Percentiles rank a stretch among this genome's conserved stretches.
Conservation (phyloP, 2,888 invertebrate species). For the Meandrusa payeni region DNA sequence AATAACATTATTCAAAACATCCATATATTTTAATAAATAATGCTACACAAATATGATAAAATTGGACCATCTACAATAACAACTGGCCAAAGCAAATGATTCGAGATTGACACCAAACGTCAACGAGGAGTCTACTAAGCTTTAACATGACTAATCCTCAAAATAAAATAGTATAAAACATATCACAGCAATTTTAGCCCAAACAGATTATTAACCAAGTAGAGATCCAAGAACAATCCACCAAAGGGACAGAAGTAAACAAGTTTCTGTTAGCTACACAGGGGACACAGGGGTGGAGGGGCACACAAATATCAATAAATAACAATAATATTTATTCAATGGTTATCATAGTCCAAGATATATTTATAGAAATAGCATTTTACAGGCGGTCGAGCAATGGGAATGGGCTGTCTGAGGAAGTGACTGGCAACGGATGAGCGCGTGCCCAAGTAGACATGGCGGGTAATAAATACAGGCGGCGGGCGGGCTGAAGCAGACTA, state of each 20-base stretch:
- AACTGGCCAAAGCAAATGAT: conserved; percentile 42
- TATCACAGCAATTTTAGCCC: conserved; percentile 78
- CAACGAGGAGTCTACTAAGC: conserved; percentile 44
- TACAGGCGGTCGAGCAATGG: conserved; percentile 37
- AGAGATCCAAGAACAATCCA: conserved; percentile 47
- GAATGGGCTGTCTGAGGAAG: conserved; percentile 28
- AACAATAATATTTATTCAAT: conserved; percentile 22
- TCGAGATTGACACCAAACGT: conserved; percentile 49
- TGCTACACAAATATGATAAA: conserved; percentile 28
- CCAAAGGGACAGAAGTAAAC: conserved; percentile 31
- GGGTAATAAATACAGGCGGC: conserved; percentile 37
- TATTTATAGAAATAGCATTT: conserved; percentile 26
- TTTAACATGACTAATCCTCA: conserved; percentile 52
- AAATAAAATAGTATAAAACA: conserved; percentile 70
- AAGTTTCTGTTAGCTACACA: conserved; percentile 5
- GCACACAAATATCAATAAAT: conserved; percentile 28
- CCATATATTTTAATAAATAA: background rate
- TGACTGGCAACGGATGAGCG: conserved; percentile 39
- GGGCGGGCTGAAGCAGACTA: conserved; percentile 35
- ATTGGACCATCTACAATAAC: conserved; percentile 58
- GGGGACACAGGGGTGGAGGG: too few relatives aligned
- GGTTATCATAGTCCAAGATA: conserved; percentile 15
- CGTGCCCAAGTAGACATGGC: conserved; percentile 33
- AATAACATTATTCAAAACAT: too few relatives aligned
- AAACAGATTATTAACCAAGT: conserved; percentile 41